Evolutionary conservation across 2,113 vertebrate genomes (phyloP).

Genomic region (Triplophysa tibetana): DNA sequence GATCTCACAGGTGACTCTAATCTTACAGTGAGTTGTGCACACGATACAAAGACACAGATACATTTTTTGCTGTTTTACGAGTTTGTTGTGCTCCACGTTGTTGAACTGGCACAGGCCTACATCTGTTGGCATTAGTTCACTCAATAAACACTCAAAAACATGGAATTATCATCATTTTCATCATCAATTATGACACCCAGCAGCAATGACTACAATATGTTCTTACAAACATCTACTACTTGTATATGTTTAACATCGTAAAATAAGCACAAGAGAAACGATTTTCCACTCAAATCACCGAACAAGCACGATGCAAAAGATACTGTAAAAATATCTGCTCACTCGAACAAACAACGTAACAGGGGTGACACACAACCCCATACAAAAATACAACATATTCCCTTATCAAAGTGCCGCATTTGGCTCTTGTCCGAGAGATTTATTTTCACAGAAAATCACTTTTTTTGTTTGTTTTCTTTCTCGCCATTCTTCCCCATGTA

Average conservation of each 20-base stretch:
- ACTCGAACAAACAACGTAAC: constrained; percentile 79
- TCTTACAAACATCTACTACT: constrained; percentile 76
- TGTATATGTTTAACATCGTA: constrained; percentile 77
- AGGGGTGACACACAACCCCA: constrained; percentile 80
- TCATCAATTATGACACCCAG: constrained; percentile 73
- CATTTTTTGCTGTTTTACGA: not conserved
- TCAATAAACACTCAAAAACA: constrained; percentile 22
- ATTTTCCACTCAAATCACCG: constrained; percentile 69
- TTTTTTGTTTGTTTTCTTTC: constrained; percentile 34
- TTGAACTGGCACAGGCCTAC: constrained; percentile 21
- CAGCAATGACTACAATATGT: constrained; percentile 70
- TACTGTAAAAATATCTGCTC: constrained; percentile 67
- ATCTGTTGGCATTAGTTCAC: constrained; percentile 42
- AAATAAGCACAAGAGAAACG: constrained; percentile 79
- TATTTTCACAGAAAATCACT: constrained; percentile 43
- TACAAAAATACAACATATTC: constrained; percentile 95
- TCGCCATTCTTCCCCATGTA: constrained; percentile 11
- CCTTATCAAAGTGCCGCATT: constrained; percentile 78
- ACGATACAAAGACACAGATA: constrained; percentile 43
- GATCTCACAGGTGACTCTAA: constrained; percentile 37
- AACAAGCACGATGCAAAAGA: constrained; percentile 75
- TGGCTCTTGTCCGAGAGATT: constrained; percentile 72
- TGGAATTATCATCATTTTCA: constrained; percentile 68
- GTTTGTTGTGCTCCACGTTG: constrained; percentile 35
- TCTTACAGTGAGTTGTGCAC: constrained; percentile 60